Percentiles rank a stretch among this genome's conserved stretches.
phyloP scores from a whole-genome alignment of 2,113 vertebrate genomes.

The Dasyurus viverrinus region DNA sequence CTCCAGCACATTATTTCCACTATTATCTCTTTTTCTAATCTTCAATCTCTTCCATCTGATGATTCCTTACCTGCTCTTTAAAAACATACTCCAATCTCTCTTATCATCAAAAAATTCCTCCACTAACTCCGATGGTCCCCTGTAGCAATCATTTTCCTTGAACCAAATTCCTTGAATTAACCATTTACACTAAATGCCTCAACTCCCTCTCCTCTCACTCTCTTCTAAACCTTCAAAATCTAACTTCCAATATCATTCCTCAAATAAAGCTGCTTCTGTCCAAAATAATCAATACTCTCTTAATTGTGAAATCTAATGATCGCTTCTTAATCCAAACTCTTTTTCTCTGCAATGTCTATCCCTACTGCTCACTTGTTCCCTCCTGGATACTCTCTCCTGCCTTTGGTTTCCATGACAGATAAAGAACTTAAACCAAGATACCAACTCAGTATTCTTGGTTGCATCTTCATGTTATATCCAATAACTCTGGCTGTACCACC shows the following conservation, averaged over 20 bases:
- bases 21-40: neutral
- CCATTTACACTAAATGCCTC: neutral
- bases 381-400: neutral
- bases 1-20: neutral
- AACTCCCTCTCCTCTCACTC: neutral
- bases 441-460: neutral
- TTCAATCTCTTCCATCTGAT: neutral
- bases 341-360: neutral
- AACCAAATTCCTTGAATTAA: neutral
- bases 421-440: no score
- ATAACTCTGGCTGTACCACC: neutral
- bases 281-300: neutral
- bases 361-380: neutral
- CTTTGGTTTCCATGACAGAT: neutral
- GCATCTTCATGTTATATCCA: neutral
- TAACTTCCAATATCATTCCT: neutral
- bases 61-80: neutral
- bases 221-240: neutral
- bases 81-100: neutral
- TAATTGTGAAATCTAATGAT: neutral
- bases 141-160: neutral
- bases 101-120: neutral
- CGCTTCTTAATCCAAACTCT: neutral
- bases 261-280: neutral
- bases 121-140: neutral